A percentile compares a stretch with the other conserved stretches of the same genome.
phyloP scores from a whole-genome alignment of 2,797 vertebrate species.

The Microhierax caerulescens region DNA sequence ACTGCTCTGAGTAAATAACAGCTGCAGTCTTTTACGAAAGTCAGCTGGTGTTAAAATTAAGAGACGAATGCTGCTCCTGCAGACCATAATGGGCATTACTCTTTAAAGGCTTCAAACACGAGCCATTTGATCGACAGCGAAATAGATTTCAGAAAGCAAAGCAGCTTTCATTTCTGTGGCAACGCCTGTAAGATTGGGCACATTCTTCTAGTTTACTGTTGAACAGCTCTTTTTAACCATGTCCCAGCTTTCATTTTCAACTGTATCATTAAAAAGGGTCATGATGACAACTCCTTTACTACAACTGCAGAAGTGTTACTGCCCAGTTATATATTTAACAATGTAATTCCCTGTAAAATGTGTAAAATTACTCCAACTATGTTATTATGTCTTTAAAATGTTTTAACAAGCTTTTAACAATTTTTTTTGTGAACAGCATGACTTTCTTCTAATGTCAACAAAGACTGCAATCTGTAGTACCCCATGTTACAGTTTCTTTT shows the following conservation, averaged over 20 bases:
- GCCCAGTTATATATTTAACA: neutral
- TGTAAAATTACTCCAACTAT: neutral
- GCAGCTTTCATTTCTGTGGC: neutral
- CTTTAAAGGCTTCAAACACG: neutral
- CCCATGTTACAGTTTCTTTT: neutral
- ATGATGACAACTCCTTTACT: neutral
- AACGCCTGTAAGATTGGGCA: neutral
- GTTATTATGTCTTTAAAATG: neutral
- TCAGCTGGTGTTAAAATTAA: slow-evolving; percentile 14
- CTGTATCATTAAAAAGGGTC: neutral
- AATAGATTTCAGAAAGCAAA: neutral
- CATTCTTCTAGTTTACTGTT: neutral
- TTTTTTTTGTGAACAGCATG: neutral
- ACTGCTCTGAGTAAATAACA: slow-evolving; percentile 29
- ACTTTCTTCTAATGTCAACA: neutral
- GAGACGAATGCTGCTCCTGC: neutral
- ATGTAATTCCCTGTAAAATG: neutral
- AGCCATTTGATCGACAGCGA: neutral
- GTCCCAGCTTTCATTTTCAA: neutral
- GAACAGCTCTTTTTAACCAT: neutral
- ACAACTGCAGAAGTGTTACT: neutral
- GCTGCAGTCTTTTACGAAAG: slow-evolving; percentile 3
- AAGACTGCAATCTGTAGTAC: neutral
- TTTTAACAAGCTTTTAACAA: neutral
- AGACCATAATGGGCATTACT: neutral